Percentiles rank a stretch among this genome's conserved stretches.
Conservation (phyloP, 2,797 vertebrate genomes). For the Sebastes ruberrimus region DNA sequence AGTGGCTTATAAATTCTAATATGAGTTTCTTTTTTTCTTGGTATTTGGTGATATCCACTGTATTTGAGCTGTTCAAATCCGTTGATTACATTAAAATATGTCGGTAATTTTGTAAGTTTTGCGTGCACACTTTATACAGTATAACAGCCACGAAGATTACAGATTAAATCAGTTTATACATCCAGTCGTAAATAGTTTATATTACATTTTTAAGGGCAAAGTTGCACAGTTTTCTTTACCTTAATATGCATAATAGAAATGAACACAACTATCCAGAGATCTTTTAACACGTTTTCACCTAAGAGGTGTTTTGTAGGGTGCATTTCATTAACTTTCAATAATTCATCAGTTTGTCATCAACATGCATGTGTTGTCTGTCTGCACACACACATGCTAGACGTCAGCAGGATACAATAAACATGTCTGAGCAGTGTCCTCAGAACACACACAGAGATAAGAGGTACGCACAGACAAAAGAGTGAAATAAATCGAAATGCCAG, state of each 20-base stretch:
- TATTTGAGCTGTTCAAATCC: background rate
- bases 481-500: conserved; percentile 65
- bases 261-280: background rate
- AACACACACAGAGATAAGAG: conserved; percentile 47
- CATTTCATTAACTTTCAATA: conserved; percentile 12
- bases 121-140: background rate
- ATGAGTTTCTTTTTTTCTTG: conserved; percentile 13
- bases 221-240: background rate
- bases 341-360: background rate
- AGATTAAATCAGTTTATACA: background rate
- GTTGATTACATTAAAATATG: background rate
- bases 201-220: background rate
- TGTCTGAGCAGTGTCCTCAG: conserved; percentile 17
- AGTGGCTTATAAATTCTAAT: conserved; percentile 42
- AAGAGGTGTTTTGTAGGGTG: background rate
- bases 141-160: background rate
- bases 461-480: conserved; percentile 41
- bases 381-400: background rate
- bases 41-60: conserved; percentile 13
- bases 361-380: conserved; percentile 13
- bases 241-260: background rate
- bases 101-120: background rate
- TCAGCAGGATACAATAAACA: background rate
- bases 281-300: background rate
- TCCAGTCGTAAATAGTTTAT: background rate